Evolutionary conservation across 2,888 invertebrate genomes (phyloP).

Genomic region (Campoletis raptor): DNA sequence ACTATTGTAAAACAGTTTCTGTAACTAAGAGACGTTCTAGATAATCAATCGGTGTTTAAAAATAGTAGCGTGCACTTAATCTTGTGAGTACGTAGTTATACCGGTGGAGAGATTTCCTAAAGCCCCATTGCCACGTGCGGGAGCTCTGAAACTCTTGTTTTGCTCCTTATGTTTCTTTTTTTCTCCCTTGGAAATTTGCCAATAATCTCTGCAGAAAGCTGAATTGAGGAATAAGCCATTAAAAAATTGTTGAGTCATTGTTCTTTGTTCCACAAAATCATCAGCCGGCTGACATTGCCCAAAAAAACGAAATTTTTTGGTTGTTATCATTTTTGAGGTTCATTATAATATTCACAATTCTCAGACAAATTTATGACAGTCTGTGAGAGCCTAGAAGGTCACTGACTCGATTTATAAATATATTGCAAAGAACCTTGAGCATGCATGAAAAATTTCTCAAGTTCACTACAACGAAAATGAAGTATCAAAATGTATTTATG

Average conservation of each 20-base stretch:
- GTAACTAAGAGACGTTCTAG: slow-evolving; percentile 47
- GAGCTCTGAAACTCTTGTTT: slow-evolving; percentile 22
- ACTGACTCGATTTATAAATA: slow-evolving; percentile 31
- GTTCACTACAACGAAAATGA: background rate
- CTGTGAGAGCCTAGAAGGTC: slow-evolving; percentile 2
- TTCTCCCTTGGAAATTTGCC: slow-evolving; percentile 42
- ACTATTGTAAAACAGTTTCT: slow-evolving; percentile 20
- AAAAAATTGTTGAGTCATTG: slow-evolving; percentile 56
- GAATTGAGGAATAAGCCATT: slow-evolving; percentile 43
- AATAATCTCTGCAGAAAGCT: slow-evolving; percentile 46
- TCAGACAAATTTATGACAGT: background rate
- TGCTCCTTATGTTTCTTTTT: slow-evolving; percentile 38
- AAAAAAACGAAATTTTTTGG: slow-evolving; percentile 9
- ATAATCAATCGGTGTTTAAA: slow-evolving; percentile 60
- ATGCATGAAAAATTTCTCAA: slow-evolving; percentile 16
- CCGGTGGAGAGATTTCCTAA: slow-evolving; percentile 45
- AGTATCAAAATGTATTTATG: background rate
- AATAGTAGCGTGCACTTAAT: slow-evolving; percentile 55
- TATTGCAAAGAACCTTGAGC: slow-evolving; percentile 21
- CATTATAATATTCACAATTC: background rate
- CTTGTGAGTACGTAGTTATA: slow-evolving; percentile 45
- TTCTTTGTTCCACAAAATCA: slow-evolving; percentile 30
- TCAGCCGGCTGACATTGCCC: background rate
- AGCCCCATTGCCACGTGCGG: slow-evolving; percentile 57
- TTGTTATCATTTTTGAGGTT: background rate